These are phyloP conservation scores for Chaitophorus viminalis DNA, from an alignment of 2,888 invertebrate genomes.

Conservation along the genomic window DNA sequence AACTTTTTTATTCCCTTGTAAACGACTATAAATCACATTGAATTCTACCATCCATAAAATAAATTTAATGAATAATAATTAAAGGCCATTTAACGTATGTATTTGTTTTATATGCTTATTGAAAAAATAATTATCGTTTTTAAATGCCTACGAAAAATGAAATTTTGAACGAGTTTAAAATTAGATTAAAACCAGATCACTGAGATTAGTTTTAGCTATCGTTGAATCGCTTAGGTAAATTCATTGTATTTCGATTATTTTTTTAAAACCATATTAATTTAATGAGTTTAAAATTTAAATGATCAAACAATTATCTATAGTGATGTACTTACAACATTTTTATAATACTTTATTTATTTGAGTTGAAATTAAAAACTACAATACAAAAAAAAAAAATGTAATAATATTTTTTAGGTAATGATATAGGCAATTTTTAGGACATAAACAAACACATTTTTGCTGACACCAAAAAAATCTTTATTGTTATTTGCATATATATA, in stretches of 20 bases:
- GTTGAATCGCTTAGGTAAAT: not conserved
- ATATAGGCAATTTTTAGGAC: not conserved
- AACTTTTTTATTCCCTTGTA: not conserved
- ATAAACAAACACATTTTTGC: not conserved
- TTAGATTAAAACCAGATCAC: not conserved
- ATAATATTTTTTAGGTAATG: not conserved
- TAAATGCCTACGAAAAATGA: not conserved
- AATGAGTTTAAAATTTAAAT: not conserved
- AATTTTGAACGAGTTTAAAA: not conserved
- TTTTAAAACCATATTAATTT: not conserved
- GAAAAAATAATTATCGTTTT: not conserved
- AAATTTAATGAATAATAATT: not conserved
- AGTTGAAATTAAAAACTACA: not conserved
- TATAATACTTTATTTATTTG: not conserved
- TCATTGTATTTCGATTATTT: not conserved
- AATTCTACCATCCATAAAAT: not conserved
- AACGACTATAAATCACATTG: not conserved
- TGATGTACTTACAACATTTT: not conserved
- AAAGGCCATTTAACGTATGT: not conserved
- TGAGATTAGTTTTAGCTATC: not conserved
- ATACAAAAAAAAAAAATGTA: not conserved
- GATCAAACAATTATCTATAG: not conserved
- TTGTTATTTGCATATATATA: not conserved
- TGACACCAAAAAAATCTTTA: slow-evolving; percentile 9
- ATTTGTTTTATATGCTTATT: not conserved